These are phyloP conservation scores for Echiichthys vipera DNA, from an alignment of 2,797 vertebrate species.

Conservation along the genomic window DNA sequence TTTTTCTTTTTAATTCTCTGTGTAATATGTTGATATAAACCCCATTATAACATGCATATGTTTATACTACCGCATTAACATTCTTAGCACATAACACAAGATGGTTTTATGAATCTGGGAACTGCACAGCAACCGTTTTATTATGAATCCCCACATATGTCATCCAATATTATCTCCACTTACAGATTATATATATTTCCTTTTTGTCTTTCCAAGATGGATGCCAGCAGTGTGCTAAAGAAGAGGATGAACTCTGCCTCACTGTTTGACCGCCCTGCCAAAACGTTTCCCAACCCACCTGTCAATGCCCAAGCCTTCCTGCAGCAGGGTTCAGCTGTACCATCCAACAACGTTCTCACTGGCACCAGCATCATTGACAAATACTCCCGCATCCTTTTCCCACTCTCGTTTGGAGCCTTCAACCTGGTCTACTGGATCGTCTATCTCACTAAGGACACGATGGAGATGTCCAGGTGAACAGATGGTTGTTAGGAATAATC, in stretches of 20 bases:
- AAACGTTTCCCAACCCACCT: conserved; percentile 81
- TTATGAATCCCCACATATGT: conserved; percentile 42
- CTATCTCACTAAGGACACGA: conserved; percentile 97
- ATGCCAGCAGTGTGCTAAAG: conserved; percentile 90
- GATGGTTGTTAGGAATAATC: conserved; percentile 28
- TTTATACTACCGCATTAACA: conserved; percentile 7
- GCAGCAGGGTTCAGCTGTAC: conserved; percentile 81
- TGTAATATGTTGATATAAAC: conserved; percentile 4
- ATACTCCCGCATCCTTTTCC: conserved; percentile 96
- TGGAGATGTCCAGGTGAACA: conserved; percentile 90
- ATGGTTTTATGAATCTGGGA: conserved; percentile 13
- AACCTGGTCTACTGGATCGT: conserved; percentile 98
- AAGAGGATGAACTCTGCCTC: conserved; percentile 90
- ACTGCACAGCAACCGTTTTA: conserved; percentile 17
- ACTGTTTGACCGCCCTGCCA: conserved; percentile 82
- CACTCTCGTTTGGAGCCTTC: conserved; percentile 95
- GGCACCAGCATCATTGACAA: conserved; percentile 97
- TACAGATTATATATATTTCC: conserved; percentile 10
- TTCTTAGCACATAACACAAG: not conserved
- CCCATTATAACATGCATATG: not conserved
- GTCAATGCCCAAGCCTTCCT: conserved; percentile 75
- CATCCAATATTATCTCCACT: conserved; percentile 18
- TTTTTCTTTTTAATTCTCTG: not conserved
- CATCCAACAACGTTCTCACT: conserved; percentile 79
- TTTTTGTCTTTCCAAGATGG: conserved; percentile 72